Percentiles rank a stretch among this genome's conserved stretches.
These are phyloP conservation scores for Nibea albiflora DNA, from an alignment of 2,113 vertebrate genomes.

Conservation along the genomic window DNA sequence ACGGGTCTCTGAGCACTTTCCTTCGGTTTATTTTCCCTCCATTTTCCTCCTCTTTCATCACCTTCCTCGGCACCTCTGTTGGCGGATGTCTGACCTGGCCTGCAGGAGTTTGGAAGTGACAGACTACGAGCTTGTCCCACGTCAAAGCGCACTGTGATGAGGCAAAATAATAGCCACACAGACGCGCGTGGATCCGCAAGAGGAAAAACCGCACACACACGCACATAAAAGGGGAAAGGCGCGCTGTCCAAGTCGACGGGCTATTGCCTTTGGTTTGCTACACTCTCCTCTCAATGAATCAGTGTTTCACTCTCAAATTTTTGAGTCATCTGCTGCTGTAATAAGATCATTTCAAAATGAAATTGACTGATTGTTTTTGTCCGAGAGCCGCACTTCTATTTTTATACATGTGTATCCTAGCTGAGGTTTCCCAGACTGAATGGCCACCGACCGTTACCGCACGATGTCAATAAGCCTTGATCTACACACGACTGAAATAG, in stretches of 20 bases:
- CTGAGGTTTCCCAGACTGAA: no score
- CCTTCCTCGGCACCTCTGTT: conserved; percentile 40
- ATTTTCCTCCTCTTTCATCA: conserved; percentile 58
- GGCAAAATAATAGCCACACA: conserved; percentile 20
- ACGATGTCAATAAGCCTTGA: no score
- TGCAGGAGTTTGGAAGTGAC: conserved; percentile 54
- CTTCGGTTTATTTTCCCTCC: conserved; percentile 41
- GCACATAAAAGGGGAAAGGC: not conserved
- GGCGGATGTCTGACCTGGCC: conserved; percentile 59
- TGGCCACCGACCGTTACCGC: no score
- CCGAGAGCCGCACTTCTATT: not conserved
- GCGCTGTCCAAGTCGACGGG: no score
- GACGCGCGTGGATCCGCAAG: not conserved
- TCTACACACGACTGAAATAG: no score
- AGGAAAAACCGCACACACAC: not conserved
- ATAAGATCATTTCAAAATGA: not conserved
- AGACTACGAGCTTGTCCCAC: conserved; percentile 59
- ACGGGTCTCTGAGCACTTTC: conserved; percentile 50
- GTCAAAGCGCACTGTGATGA: conserved; percentile 44
- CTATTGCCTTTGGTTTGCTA: not conserved
- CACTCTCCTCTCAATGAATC: conserved; percentile 2
- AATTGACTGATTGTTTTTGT: not conserved
- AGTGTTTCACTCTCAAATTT: not conserved
- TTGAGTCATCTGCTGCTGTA: not conserved
- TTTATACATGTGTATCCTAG: no score